Evolutionary conservation across 2,888 invertebrate genomes (phyloP).

Genomic region (Diplazon laetatorius): DNA sequence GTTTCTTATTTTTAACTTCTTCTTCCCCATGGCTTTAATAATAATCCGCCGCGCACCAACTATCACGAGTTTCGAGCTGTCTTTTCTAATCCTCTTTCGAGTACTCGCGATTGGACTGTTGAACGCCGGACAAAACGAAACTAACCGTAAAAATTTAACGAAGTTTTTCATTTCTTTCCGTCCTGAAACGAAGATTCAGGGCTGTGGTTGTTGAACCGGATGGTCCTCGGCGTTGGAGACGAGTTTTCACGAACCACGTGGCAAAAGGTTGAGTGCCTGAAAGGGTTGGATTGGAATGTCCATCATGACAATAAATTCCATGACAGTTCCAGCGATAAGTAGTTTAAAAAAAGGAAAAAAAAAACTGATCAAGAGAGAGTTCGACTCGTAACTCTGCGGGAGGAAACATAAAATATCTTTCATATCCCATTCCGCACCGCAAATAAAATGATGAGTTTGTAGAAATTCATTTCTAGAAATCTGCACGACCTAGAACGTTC

Average conservation of each 20-base stretch:
- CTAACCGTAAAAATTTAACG: conserved; percentile 14
- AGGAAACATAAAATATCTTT: too few relatives aligned
- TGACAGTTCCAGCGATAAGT: too few relatives aligned
- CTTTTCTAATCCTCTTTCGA: conserved; percentile 48
- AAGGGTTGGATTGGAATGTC: conserved; percentile 10
- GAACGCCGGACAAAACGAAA: neutral
- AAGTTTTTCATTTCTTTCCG: conserved; percentile 6
- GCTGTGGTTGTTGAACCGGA: conserved; percentile 14
- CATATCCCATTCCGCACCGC: too few relatives aligned
- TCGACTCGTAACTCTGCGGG: too few relatives aligned
- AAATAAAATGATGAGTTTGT: too few relatives aligned
- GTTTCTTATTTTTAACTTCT: conserved; percentile 47
- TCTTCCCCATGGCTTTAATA: conserved; percentile 47
- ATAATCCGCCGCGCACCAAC: conserved; percentile 52
- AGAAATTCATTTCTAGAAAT: too few relatives aligned
- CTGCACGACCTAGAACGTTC: too few relatives aligned
- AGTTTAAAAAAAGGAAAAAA: too few relatives aligned
- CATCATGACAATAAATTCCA: too few relatives aligned
- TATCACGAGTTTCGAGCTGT: conserved; percentile 48
- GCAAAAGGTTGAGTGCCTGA: neutral
- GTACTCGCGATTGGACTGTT: conserved; percentile 8
- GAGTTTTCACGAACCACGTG: neutral
- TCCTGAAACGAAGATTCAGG: neutral
- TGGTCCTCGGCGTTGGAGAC: neutral
- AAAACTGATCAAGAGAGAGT: too few relatives aligned